phyloP scores from a whole-genome alignment of 2,797 vertebrate species.

The Kryptolebias ocellatus region DNA sequence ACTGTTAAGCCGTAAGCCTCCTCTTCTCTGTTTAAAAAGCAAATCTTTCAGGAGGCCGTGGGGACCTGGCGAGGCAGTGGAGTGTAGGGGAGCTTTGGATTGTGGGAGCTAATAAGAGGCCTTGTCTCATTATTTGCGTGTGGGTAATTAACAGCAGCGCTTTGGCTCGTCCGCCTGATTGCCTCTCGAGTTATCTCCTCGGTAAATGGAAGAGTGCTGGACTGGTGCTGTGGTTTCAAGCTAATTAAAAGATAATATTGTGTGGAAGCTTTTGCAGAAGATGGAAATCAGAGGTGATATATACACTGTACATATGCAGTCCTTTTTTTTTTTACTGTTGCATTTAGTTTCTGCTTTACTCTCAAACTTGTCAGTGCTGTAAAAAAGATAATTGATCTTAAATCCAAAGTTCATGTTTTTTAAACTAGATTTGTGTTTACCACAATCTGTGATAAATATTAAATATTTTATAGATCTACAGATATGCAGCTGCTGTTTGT shows the following conservation, averaged over 20 bases:
- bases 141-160: constrained; percentile 82
- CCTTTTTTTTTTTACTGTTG: constrained; percentile 30
- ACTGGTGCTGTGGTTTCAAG: constrained; percentile 78
- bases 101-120: constrained; percentile 81
- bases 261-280: constrained; percentile 62
- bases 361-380: background rate
- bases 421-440: background rate
- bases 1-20: constrained; percentile 45
- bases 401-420: background rate
- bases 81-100: constrained; percentile 78
- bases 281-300: constrained; percentile 63
- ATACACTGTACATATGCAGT: constrained; percentile 22
- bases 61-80: constrained; percentile 73
- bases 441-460: background rate
- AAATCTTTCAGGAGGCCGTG: constrained; percentile 56
- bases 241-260: constrained; percentile 87
- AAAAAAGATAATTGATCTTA: background rate
- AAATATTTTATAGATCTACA: background rate
- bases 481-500: background rate
- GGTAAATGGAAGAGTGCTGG: constrained; percentile 74
- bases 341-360: constrained; percentile 5
- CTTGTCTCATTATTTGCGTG: constrained; percentile 80
- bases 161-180: constrained; percentile 79
- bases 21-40: constrained; percentile 56
- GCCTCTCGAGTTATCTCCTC: constrained; percentile 82